Percentiles rank a stretch among this genome's conserved stretches.
phyloP scores from a whole-genome alignment of 2,888 invertebrate genomes.

The Horisme vitalbata region DNA sequence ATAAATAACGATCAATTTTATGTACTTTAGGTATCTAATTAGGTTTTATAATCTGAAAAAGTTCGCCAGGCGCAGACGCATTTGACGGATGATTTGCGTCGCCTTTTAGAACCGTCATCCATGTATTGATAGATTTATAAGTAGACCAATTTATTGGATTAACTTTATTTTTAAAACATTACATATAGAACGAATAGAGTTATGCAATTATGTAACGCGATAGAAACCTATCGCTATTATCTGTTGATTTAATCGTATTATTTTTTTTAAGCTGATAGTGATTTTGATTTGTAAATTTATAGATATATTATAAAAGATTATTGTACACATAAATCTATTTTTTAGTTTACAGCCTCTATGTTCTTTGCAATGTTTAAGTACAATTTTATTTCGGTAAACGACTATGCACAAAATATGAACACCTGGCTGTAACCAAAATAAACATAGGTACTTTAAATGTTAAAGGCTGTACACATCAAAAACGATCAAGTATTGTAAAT shows the following conservation, averaged over 20 bases:
- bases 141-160: slow-evolving; percentile 20
- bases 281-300: slow-evolving; percentile 54
- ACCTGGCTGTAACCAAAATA: slow-evolving; percentile 9
- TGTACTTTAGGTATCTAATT: not conserved
- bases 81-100: not conserved
- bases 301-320: too few relatives aligned
- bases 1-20: not conserved
- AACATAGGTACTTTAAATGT: slow-evolving; percentile 12
- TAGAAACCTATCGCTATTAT: slow-evolving; percentile 44
- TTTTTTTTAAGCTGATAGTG: slow-evolving; percentile 56
- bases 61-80: slow-evolving; percentile 3
- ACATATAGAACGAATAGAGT: slow-evolving; percentile 33
- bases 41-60: slow-evolving; percentile 11
- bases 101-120: slow-evolving; percentile 1
- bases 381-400: slow-evolving; percentile 37
- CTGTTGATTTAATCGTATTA: slow-evolving; percentile 54
- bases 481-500: slow-evolving; percentile 19
- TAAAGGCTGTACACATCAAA: slow-evolving; percentile 20
- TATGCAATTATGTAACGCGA: slow-evolving; percentile 36
- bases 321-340: too few relatives aligned
- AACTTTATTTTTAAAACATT: slow-evolving; percentile 15
- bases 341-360: slow-evolving; percentile 53
- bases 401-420: not conserved
- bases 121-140: slow-evolving; percentile 14
- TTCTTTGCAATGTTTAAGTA: slow-evolving; percentile 34